Percentiles rank a stretch among this genome's conserved stretches.
phyloP scores from a whole-genome alignment of 2,113 vertebrate species.

The Rhinoderma darwinii region DNA sequence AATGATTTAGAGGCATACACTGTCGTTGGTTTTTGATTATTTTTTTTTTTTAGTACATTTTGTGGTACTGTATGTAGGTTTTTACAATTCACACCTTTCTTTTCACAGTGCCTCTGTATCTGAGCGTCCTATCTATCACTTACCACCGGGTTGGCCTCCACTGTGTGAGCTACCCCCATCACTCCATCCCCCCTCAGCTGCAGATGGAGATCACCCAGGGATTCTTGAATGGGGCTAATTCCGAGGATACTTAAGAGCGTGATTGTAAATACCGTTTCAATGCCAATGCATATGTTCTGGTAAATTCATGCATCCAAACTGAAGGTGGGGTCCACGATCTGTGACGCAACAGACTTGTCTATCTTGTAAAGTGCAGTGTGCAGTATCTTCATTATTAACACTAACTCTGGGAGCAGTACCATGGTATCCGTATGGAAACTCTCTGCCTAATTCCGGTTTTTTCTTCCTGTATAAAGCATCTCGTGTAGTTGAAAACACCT shows the following conservation, averaged over 20 bases:
- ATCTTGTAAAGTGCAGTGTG: too few relatives aligned
- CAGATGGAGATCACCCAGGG: constrained; percentile 69
- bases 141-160: constrained; percentile 75
- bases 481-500: too few relatives aligned
- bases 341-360: background rate
- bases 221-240: constrained; percentile 77
- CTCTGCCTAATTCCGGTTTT: too few relatives aligned
- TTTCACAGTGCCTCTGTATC: constrained; percentile 26
- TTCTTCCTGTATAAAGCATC: too few relatives aligned
- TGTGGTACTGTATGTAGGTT: background rate
- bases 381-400: too few relatives aligned
- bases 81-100: background rate
- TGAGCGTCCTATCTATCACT: constrained; percentile 72
- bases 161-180: constrained; percentile 78
- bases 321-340: background rate
- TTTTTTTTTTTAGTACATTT: background rate
- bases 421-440: too few relatives aligned
- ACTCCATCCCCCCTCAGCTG: constrained; percentile 71
- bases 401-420: too few relatives aligned
- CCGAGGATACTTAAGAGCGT: background rate
- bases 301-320: background rate
- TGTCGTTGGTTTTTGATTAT: background rate
- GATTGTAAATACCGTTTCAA: background rate
- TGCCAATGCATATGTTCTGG: background rate
- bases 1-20: background rate